Base-by-base conservation (phyloP, 92 coral and sea anemone genomes). In the Bergia sp. region DNA sequence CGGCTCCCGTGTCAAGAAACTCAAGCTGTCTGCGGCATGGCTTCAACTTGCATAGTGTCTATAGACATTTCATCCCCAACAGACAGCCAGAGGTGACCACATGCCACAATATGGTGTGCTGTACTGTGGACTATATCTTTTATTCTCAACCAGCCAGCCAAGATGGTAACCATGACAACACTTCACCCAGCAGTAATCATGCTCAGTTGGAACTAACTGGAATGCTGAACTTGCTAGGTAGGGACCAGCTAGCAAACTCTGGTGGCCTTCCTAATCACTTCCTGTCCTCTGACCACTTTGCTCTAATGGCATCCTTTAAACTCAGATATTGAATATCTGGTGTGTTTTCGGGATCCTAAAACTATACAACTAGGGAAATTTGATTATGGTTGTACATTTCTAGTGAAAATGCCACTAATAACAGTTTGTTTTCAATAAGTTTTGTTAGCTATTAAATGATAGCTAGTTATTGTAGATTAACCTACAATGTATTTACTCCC, bases 281-380 rank as follows among this genome's bases (percentile, higher is more conserved):
- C 12, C 73, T 97, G 45, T 96, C 99, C 11, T 97, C 99, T n/a
- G 99, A 97, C 84, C 99, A 97, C 76, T 82, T 95, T 78, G 88
- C 99, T 36, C 81, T 97, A 55, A 91, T 81, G 13, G 94, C 98
- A 4, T 90, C 94, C 29, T 97, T 97, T 94, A 89, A 93, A 82
- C 92, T 97, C 7, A 80, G 41, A 80, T 4, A 1, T 29, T 79
- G 43, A 79, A 7, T 3, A 18, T 43, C 18, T 40, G 58, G 18
- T 53, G 58, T 53, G 58, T 53, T 53, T 53, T 53, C 1, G 58
- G 11, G 58, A 53, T 8, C 3, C 58, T 53, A 12, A 53, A 53
- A 53, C 58, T 53, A 2, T 53, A 11, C 58, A 53, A 10, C 58
- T 18, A 53, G 2, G 2, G 16, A 11, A 53, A 29, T 29, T 29